phyloP scores from a whole-genome alignment of 2,888 invertebrate genomes.

The Agrochola lychnidis region DNA sequence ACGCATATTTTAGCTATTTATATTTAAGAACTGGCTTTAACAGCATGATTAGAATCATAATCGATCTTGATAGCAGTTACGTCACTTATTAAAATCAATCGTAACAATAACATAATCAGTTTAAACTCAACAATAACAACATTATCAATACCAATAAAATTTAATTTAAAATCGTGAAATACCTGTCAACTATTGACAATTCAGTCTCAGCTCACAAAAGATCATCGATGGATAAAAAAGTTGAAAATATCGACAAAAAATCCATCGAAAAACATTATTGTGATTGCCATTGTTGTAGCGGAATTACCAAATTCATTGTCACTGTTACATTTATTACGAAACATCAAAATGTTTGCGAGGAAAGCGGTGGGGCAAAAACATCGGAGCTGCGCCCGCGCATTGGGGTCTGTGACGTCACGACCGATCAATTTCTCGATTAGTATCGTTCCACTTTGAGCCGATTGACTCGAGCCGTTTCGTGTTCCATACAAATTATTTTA shows the following conservation, averaged over 20 bases:
- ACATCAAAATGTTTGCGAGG: conserved; percentile 71
- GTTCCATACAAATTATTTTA: conserved; percentile 57
- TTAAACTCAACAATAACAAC: conserved; percentile 33
- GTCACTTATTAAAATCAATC: conserved; percentile 4
- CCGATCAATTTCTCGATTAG: conserved; percentile 72
- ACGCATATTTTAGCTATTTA: neutral
- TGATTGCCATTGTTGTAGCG: conserved; percentile 49
- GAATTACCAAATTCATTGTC: conserved; percentile 69
- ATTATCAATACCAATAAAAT: conserved; percentile 43
- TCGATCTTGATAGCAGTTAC: conserved; percentile 4
- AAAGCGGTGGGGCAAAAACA: conserved; percentile 75
- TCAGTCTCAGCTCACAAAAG: conserved; percentile 36
- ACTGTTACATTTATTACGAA: conserved; percentile 76
- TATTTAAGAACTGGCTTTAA: neutral
- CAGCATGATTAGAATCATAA: neutral
- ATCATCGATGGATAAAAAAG: conserved; percentile 42
- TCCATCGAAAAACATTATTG: conserved; percentile 25
- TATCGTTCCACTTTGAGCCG: conserved; percentile 64
- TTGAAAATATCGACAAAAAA: conserved; percentile 42
- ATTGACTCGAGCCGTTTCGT: conserved; percentile 56
- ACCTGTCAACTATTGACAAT: conserved; percentile 48
- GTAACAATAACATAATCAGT: conserved; percentile 31
- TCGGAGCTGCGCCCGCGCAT: conserved; percentile 38
- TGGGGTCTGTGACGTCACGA: conserved; percentile 68
- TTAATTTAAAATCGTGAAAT: conserved; percentile 43